Evolutionary conservation across 1,140 invertebrate species (phyloP).

Genomic region (Panagrolaimus sp.): DNA sequence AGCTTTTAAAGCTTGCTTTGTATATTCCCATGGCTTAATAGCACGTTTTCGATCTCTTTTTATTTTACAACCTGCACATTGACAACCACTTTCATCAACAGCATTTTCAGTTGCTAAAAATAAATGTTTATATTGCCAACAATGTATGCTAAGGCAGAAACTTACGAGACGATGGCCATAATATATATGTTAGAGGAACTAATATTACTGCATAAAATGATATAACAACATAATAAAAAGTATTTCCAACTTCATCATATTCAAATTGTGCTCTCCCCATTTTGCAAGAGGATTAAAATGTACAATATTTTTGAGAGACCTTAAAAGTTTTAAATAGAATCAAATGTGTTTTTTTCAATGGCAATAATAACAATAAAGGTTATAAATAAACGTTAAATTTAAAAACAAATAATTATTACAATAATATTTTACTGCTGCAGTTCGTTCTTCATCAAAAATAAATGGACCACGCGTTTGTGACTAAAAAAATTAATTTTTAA

Average conservation of each 20-base stretch:
- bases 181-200: slow-evolving; percentile 89
- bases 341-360: too few species aligned
- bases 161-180: slow-evolving; percentile 80
- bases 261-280: slow-evolving; percentile 57
- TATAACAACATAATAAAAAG: slow-evolving; percentile 95
- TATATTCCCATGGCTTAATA: slow-evolving; percentile 77
- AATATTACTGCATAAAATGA: slow-evolving; percentile 89
- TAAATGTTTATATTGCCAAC: neutral
- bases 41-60: slow-evolving; percentile 75
- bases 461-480: too few species aligned
- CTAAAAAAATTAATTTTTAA: too few species aligned
- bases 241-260: slow-evolving; percentile 61
- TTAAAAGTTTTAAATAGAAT: too few species aligned
- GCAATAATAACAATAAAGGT: too few species aligned
- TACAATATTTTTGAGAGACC: too few species aligned
- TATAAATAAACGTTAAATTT: too few species aligned
- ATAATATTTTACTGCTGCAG: too few species aligned
- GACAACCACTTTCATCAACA: slow-evolving; percentile 61
- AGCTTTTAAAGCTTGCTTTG: slow-evolving; percentile 66
- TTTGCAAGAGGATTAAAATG: neutral
- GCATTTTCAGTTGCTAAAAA: slow-evolving; percentile 49
- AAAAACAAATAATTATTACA: too few species aligned
- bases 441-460: too few species aligned
- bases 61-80: slow-evolving; percentile 76
- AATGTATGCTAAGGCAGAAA: neutral